Evolutionary conservation across 1,140 invertebrate species (phyloP), one percentile per base, ranked within the genome.

Genomic region (Drosophila kikkawai): DNA sequence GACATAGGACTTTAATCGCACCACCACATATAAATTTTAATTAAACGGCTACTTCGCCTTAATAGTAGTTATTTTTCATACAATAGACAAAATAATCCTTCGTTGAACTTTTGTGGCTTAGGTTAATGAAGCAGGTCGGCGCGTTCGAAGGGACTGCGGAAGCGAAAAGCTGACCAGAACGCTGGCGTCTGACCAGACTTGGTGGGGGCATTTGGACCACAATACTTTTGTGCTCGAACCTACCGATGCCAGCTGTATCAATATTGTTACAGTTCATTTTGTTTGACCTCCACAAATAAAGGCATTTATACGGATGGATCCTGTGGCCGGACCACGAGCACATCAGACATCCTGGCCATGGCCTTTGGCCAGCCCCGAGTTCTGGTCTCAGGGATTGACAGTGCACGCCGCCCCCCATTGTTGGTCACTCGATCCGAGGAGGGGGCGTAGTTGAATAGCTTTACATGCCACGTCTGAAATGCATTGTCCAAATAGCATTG

Each of bases 191-290:
- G 48, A 42, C 60, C 77, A 85, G 83, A 87, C 82, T 79, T 73
- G 29, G 44, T 37, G 12, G 61, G 42, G 32, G n/a, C 55, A 37
- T 41, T 71, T 39, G 73, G 53, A 55, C 51, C 68, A 79, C 77
- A 88, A 84, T 88, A 79, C 84, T 64, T 84, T 88, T 88, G 80
- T 84, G 63, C 75, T 45, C 45, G 65, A 68, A 48, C 55, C 85
- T 68, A 55, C 48, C 61, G 77, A 77, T 85, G 86, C 73, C 85
- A 90, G 85, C 82, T 90, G 85, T 85, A 90, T 82, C 85, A 90
- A 90, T 82, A 90, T 90, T 90, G 85, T 82, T 91, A 74, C 81
- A 90, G 85, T 91, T 90, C 82, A 90, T 85, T 90, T 90, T 90
- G 86, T 90, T 90, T 85, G 79, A 73, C 75, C 85, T 69, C 48